Conservation (phyloP, 2,113 vertebrate genomes). For the Apteryx owenii region DNA sequence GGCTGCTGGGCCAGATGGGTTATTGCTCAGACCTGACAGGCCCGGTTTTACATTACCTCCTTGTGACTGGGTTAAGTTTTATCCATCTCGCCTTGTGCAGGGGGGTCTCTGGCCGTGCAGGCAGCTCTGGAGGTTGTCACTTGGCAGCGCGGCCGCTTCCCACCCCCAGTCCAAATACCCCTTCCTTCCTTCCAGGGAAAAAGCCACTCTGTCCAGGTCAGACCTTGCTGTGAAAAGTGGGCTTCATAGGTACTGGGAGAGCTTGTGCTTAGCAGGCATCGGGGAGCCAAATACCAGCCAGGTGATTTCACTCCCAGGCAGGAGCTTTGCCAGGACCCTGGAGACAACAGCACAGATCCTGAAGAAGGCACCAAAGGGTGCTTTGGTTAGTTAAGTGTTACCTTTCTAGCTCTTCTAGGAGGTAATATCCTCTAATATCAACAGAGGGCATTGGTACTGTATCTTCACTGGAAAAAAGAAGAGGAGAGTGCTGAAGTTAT, state of each 20-base stretch:
- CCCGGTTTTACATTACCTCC: too few relatives aligned
- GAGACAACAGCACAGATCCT: neutral
- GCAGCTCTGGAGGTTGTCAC: too few relatives aligned
- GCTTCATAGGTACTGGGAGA: fast-evolving
- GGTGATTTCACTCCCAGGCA: fast-evolving
- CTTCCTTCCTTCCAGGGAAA: too few relatives aligned
- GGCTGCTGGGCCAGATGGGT: too few relatives aligned
- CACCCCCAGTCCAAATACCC: too few relatives aligned
- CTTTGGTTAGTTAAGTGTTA: neutral
- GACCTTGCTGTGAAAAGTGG: neutral
- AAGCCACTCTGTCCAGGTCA: fast-evolving
- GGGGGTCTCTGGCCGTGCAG: too few relatives aligned
- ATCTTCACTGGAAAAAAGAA: neutral
- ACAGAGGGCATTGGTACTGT: neutral
- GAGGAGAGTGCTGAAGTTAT: neutral
- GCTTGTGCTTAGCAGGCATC: neutral
- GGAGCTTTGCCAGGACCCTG: neutral
- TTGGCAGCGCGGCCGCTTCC: too few relatives aligned
- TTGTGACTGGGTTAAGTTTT: too few relatives aligned
- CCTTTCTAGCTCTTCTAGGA: fast-evolving
- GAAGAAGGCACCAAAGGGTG: neutral
- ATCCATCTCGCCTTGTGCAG: too few relatives aligned
- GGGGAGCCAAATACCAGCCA: fast-evolving
- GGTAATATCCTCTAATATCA: neutral
- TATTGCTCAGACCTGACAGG: too few relatives aligned